Conservation (phyloP, 2,797 vertebrate species). For the Arnoldichthys spilopterus region DNA sequence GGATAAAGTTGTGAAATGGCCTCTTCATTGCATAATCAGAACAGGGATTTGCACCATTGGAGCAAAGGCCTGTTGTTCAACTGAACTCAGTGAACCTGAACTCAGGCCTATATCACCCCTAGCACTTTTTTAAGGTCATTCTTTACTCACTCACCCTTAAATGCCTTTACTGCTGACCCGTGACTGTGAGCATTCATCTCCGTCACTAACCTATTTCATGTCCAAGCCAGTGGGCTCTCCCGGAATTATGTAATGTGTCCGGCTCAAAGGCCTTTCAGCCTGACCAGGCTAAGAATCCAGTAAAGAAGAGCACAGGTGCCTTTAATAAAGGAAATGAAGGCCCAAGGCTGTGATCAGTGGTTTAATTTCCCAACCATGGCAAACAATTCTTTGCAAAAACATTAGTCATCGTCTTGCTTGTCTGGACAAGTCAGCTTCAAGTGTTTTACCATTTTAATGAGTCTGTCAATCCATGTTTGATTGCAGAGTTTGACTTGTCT, state of each 20-base stretch:
- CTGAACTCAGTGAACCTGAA: conserved; percentile 44
- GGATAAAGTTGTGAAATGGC: not conserved
- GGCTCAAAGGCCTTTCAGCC: conserved; percentile 33
- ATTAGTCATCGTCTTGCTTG: conserved; percentile 35
- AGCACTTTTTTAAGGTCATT: conserved; percentile 24
- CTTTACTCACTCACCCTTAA: conserved; percentile 9
- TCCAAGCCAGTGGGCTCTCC: conserved; percentile 13
- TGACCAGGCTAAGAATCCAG: conserved; percentile 22
- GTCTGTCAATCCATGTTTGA: conserved; percentile 23
- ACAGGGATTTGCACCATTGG: conserved; percentile 1
- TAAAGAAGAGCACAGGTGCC: conserved; percentile 20
- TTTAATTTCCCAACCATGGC: conserved; percentile 24
- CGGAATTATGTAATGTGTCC: conserved; percentile 46
- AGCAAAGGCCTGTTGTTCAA: conserved; percentile 24
- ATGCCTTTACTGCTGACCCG: conserved; percentile 39
- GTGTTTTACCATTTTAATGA: conserved; percentile 24
- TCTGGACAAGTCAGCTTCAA: conserved; percentile 28
- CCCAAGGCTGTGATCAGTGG: conserved; percentile 20
- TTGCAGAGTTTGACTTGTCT: conserved; percentile 22
- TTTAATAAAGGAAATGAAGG: conserved; percentile 13
- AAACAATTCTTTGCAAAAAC: conserved; percentile 30
- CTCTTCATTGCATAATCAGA: conserved; percentile 1
- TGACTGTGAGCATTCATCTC: conserved; percentile 37
- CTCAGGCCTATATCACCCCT: not conserved
- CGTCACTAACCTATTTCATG: conserved; percentile 39